Conservation (phyloP, 53 echinoderm and acorn worm genomes). For the Paelopatides confundens region DNA sequence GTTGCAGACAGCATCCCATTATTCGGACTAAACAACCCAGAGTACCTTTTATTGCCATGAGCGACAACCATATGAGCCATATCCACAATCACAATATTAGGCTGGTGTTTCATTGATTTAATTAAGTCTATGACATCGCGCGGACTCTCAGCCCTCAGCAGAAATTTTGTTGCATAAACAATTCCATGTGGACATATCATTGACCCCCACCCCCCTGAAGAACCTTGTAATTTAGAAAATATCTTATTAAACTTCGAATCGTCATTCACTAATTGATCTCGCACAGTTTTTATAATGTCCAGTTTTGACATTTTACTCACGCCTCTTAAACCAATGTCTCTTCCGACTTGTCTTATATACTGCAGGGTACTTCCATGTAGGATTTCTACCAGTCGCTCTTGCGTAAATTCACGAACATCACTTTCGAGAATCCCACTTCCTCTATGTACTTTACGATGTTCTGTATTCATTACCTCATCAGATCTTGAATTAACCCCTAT, state of each 20-base stretch:
- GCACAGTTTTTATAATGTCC: not conserved
- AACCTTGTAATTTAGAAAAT: slow-evolving; percentile 23
- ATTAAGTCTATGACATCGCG: slow-evolving; percentile 19
- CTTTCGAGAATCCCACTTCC: not conserved
- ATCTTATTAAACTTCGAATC: not conserved
- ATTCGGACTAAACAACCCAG: slow-evolving; percentile 4
- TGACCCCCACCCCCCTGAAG: slow-evolving; percentile 37
- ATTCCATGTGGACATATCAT: slow-evolving; percentile 29
- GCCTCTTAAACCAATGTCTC: slow-evolving; percentile 2
- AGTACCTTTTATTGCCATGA: slow-evolving; percentile 25
- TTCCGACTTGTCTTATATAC: slow-evolving; percentile 1
- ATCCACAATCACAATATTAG: slow-evolving; percentile 24
- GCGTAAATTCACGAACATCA: slow-evolving; percentile 23
- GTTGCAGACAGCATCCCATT: slow-evolving; percentile 18
- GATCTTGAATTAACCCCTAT: not conserved
- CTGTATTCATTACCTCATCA: not conserved
- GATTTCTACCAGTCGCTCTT: slow-evolving; percentile 20
- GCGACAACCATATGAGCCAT: slow-evolving; percentile 50
- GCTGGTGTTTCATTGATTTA: not conserved
- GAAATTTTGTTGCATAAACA: slow-evolving; percentile 28
- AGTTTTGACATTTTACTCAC: slow-evolving; percentile 2
- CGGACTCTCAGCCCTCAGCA: slow-evolving; percentile 29
- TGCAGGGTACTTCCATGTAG: not conserved
- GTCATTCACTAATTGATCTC: slow-evolving; percentile 11
- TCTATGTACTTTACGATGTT: slow-evolving; percentile 17